These are phyloP conservation scores for Celastrina argiolus DNA, from an alignment of 2,888 invertebrate genomes.

Conservation along the genomic window DNA sequence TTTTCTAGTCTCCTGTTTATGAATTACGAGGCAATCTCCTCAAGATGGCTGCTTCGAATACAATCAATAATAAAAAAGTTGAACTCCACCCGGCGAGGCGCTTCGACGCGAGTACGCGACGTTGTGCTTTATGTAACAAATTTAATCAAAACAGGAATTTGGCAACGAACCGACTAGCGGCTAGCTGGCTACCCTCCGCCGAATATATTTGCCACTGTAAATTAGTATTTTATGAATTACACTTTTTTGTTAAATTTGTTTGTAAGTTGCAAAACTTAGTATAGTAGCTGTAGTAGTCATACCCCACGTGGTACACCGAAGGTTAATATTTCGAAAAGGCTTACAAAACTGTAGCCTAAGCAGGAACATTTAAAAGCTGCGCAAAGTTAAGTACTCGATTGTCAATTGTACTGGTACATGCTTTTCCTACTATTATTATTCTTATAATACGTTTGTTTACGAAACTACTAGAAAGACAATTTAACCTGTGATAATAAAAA, in stretches of 20 bases:
- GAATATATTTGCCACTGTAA: slow-evolving; percentile 8
- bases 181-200: neutral
- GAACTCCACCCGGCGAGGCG: neutral
- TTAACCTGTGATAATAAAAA: no score
- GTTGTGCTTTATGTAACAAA: slow-evolving; percentile 18
- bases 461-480: no score
- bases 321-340: no score
- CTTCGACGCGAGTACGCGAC: neutral
- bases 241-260: neutral
- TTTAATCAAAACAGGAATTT: slow-evolving; percentile 21
- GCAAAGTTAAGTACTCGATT: no score
- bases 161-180: slow-evolving; percentile 2
- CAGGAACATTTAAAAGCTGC: no score
- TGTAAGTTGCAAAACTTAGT: neutral
- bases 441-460: no score
- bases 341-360: no score
- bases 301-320: no score
- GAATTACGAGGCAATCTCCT: slow-evolving; percentile 13
- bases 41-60: slow-evolving; percentile 12
- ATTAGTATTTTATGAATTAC: neutral
- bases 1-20: neutral
- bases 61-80: slow-evolving; percentile 20
- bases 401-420: no score
- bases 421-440: no score
- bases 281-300: no score